Conservation (phyloP, 2,888 invertebrate genomes). For the Panzeria rudis region DNA sequence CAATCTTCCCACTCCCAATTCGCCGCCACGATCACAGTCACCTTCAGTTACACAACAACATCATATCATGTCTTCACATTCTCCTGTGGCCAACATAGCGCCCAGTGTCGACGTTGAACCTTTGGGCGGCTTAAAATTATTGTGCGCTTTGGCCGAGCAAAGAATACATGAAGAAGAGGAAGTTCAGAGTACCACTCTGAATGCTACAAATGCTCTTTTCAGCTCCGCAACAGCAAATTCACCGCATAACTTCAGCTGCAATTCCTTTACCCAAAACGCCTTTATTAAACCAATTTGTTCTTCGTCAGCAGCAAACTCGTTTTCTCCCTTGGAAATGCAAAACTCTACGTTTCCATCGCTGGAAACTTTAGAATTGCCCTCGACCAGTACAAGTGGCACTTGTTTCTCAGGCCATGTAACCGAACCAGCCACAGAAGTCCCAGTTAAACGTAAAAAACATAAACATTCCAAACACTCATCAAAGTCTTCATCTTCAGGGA, state of each 20-base stretch:
- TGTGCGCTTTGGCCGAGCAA: constrained; percentile 94
- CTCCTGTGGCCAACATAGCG: constrained; percentile 39
- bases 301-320: constrained; percentile 27
- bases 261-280: constrained; percentile 45
- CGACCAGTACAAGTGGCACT: constrained; percentile 73
- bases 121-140: constrained; percentile 88
- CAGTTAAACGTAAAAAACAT: constrained; percentile 84
- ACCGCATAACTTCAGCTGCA: constrained; percentile 54
- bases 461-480: constrained; percentile 84
- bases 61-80: constrained; percentile 25
- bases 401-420: constrained; percentile 61
- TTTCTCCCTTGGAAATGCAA: constrained; percentile 33
- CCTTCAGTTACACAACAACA: constrained; percentile 25
- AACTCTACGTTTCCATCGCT: constrained; percentile 76
- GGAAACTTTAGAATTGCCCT: constrained; percentile 80
- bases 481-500: constrained; percentile 79
- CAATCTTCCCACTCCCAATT: constrained; percentile 30
- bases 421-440: constrained; percentile 39
- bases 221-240: constrained; percentile 33
- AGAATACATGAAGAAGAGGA: constrained; percentile 90
- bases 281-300: constrained; percentile 66
- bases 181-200: constrained; percentile 68
- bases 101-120: constrained; percentile 75
- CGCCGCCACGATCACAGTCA: constrained; percentile 17
- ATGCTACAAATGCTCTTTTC: constrained; percentile 54